Conservation (phyloP, 2,113 vertebrate genomes). For the Strix uralensis region DNA sequence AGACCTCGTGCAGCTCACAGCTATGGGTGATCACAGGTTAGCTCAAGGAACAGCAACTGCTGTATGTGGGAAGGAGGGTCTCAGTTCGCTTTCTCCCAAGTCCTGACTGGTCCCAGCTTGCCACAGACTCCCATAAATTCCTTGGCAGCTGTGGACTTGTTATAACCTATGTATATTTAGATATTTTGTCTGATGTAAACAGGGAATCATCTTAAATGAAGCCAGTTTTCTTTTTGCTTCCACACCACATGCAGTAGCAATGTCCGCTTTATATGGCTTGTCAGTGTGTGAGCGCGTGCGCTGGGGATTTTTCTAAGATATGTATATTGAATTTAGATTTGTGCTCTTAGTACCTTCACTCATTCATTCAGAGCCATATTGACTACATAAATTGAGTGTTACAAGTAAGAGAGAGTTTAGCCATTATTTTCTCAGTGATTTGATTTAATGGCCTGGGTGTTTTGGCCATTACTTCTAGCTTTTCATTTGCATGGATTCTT, state of each 20-base stretch:
- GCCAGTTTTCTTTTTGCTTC: background rate
- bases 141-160: background rate
- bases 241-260: background rate
- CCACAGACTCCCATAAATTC: background rate
- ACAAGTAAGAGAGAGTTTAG: conserved; percentile 77
- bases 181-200: background rate
- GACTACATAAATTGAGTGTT: conserved; percentile 77
- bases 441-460: conserved; percentile 71
- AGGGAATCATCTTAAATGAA: background rate
- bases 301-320: conserved; percentile 56
- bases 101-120: background rate
- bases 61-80: background rate
- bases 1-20: background rate
- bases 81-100: accelerated
- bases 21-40: background rate
- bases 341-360: conserved; percentile 67
- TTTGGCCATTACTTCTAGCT: conserved; percentile 61
- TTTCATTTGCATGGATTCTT: conserved; percentile 70
- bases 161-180: accelerated
- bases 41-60: background rate
- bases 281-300: background rate
- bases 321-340: conserved; percentile 71
- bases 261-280: background rate
- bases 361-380: conserved; percentile 72
- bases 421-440: conserved; percentile 76